phyloP scores from a whole-genome alignment of 2,797 vertebrate species.

The Heteromormyrus szaboi region DNA sequence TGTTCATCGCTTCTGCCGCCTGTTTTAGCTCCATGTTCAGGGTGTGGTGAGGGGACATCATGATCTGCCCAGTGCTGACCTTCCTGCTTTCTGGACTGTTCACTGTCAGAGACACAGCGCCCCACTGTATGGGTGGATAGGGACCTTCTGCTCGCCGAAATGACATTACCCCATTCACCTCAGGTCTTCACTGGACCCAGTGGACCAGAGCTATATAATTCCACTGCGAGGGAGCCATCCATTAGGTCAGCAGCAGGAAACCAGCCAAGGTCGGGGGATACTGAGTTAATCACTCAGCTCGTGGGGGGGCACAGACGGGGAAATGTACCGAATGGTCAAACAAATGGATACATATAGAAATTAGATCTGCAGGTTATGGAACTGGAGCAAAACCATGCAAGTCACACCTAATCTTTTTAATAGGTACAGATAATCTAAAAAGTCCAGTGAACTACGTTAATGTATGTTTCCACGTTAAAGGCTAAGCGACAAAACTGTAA shows the following conservation, averaged over 20 bases:
- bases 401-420: not conserved
- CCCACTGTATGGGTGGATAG: constrained; percentile 21
- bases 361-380: not conserved
- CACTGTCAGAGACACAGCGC: not conserved
- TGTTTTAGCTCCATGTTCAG: not conserved
- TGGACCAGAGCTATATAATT: not conserved
- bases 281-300: not conserved
- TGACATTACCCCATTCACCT: constrained; percentile 1
- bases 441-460: not conserved
- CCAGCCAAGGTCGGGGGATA: not conserved
- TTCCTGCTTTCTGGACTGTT: not conserved
- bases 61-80: not conserved
- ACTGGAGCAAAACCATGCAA: not conserved
- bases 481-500: not conserved
- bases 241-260: not conserved
- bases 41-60: not conserved
- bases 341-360: not conserved
- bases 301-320: not conserved
- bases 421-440: not conserved
- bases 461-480: not conserved
- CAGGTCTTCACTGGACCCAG: constrained; percentile 25
- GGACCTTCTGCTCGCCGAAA: constrained; percentile 10
- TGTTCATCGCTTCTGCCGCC: not conserved
- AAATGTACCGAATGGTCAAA: not conserved
- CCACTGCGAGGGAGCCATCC: not conserved